Conservation (phyloP, 2,797 vertebrate species). For the Perodicticus potto region DNA sequence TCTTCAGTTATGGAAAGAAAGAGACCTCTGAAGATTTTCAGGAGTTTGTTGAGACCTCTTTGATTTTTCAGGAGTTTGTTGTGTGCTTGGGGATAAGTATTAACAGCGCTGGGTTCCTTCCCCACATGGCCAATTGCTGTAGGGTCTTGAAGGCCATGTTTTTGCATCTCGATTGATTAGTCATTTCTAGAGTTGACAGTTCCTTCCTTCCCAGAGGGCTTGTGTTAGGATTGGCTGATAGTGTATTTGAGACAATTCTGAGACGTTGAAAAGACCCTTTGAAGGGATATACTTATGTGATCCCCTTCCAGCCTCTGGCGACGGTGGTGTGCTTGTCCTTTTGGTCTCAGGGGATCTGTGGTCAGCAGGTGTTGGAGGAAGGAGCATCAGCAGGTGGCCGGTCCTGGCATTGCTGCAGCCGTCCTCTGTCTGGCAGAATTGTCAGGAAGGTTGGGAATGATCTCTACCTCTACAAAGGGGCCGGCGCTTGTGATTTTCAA, state of each 20-base stretch:
- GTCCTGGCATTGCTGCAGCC: background rate
- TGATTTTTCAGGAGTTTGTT: background rate
- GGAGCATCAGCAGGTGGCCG: background rate
- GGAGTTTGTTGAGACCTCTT: background rate
- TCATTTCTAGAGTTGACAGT: background rate
- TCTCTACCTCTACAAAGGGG: accelerated
- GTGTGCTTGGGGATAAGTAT: background rate
- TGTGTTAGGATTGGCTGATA: background rate
- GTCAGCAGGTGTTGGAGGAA: background rate
- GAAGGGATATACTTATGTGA: background rate
- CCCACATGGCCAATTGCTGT: accelerated
- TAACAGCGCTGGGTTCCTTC: no score
- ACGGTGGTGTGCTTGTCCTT: background rate
- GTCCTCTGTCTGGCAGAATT: background rate
- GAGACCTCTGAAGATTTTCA: no score
- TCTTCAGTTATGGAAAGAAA: background rate
- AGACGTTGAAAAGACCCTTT: background rate
- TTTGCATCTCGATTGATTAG: background rate
- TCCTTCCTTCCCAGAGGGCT: background rate
- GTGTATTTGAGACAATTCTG: background rate
- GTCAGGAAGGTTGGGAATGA: background rate
- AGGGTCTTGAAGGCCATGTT: accelerated
- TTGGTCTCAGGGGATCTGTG: background rate
- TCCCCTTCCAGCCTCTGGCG: background rate
- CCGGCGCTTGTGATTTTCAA: background rate